Base-by-base conservation (phyloP, 92 coral and sea anemone species). In the Virgularia gustaviana region DNA sequence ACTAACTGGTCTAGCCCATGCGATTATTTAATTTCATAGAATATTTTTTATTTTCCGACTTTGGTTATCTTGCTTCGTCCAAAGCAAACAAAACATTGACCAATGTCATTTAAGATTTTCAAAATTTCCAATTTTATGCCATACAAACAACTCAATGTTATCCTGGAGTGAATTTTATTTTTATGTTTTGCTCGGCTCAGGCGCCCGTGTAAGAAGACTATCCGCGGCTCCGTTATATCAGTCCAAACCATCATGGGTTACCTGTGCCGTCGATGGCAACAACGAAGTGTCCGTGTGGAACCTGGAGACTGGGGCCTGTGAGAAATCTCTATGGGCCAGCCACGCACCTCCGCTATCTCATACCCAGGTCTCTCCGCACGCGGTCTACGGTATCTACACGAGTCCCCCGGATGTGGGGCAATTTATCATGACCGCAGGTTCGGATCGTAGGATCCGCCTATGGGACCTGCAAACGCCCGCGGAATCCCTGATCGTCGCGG, bases 201-300 rank as follows among this genome's bases (percentile, higher is more conserved):
- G 99, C 37, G 99, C 99, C 24, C 89, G 96, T 16, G 91, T 94
- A 47, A 89, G 99, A 20, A 89, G 99, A 54, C 80, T 94, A 4
- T 91, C 99, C 6, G 88, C 96, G 1, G 88, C 88, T 63, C 99
- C 99, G 23, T 75, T 87, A 49, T 89, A 84, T 75, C 99, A 94
- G 83, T 49, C 60, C 35, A 68, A 68, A 31, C 75, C 75, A n/a
- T 94, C 99, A 62, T 94, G 99, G 99, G 96, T 94, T 36, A 88
- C 90, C 35, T 89, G 94, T 59, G 92, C 99, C 6, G 99, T 94
- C 6, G 88, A 94, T 30, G 99, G 99, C 6, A 94, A 94, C 70
- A 94, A 94, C 71, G 99, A 94, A 31, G 99, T 94, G 44, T 89
- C 88, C 49, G 87, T 94, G 63, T 94, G 99, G 99, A 96, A 94